Evolutionary conservation across 2,888 invertebrate species (phyloP), one percentile per base, ranked within the genome.

Genomic region (Thereva unica): DNA sequence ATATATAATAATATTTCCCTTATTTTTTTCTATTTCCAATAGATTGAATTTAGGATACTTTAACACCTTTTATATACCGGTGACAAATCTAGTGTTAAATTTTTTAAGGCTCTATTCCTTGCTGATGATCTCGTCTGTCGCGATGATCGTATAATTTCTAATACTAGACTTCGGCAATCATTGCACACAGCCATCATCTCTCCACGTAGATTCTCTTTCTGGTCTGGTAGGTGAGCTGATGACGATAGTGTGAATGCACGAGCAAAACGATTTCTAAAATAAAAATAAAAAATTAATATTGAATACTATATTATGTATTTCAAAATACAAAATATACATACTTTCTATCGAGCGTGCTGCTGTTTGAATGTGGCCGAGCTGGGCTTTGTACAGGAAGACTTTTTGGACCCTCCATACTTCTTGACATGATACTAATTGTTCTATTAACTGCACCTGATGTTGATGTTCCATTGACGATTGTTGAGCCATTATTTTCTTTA

Each of bases 101-200:
- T 91, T 68, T 91, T 86, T 71, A 92, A 84, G 72, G 91, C 89
- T 78, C 91, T 89, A 83, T 91, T 92, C 73, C 92, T 86, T 67
- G 89, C 90, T 67, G 91, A 91, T 67, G 94, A 89, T 74, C 93
- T 87, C 70, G 89, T 90, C 67, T 89, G 90, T 78, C 89, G 87
- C 71, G 92, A 92, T 34, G 94, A 92, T 81, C 93, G 90, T 78
- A 96, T 95, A 78, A 96, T 95, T 83, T 95, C 93, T 74, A 94
- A 87, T 68, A 96, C 92, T 90, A 96, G 92, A 69, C 92, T 90
- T 79, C 93, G 93, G 83, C 96, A 97, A 84, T 96, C 96, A 80
- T 92, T 91, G 79, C 96, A 97, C 55, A 96, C 94, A 69, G 90
- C 89, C 89, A 95, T 93, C 76, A 91, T 88, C 68, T 92, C 89